Evolutionary conservation across 92 coral and sea anemone species (phyloP), one percentile per base, ranked within the genome.

Genomic region (Plumapathes pennacea): DNA sequence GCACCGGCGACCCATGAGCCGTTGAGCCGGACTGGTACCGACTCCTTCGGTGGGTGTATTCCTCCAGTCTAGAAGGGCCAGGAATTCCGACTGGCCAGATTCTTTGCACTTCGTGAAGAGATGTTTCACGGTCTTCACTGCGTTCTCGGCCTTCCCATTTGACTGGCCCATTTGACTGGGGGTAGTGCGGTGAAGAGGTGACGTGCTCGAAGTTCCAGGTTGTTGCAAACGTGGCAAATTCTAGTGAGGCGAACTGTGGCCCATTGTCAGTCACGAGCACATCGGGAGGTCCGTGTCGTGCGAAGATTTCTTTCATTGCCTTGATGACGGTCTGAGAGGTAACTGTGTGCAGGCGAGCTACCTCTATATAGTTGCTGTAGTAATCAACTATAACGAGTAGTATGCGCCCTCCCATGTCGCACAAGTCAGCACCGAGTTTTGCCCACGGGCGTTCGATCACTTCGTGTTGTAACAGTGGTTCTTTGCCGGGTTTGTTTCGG

Each of bases 51-150:
- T 57, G 12, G 86, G 85, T 9, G 85, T 72, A 26, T 71, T 68
- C 12, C 65, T 30, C 47, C 60, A 69, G 38, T 69, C 71, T 20
- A 77, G 21, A 50, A 77, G 61, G 1, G 64, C 62, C 25, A 53
- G 64, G n/a, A n/a, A n/a, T n/a, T n/a, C n/a, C n/a, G n/a, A n/a
- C n/a, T n/a, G n/a, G n/a, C n/a, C n/a, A n/a, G n/a, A n/a, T n/a
- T n/a, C n/a, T n/a, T n/a, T n/a, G n/a, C n/a, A n/a, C n/a, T 74
- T 81, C 77, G 73, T 74, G 57, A 74, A 65, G 28, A 81, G 44
- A 27, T 50, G 61, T 48, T 69, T 76, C 33, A 49, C 64, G 13
- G 56, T 39, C 37, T 76, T 29, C 26, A 70, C 71, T 10, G 45
- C 59, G 12, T 68, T 30, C 22, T 42, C 64, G 6, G 80, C 61